Conservation (phyloP, 2,113 vertebrate species). For the Pandion haliaetus region DNA sequence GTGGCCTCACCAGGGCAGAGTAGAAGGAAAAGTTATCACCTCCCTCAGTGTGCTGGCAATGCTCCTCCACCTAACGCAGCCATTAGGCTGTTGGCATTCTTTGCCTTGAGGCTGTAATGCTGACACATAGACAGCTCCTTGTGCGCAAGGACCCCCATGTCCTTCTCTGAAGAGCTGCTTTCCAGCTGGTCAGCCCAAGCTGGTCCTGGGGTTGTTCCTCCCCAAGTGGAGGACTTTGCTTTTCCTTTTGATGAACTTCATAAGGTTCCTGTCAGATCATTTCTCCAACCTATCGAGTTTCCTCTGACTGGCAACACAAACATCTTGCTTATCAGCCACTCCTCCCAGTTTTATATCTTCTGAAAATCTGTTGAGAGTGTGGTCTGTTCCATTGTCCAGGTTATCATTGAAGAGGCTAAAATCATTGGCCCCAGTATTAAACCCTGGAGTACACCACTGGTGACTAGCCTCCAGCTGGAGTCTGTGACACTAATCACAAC, state of each 20-base stretch:
- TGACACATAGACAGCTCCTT: too few species aligned
- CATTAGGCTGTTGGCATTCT: background rate
- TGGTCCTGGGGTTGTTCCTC: background rate
- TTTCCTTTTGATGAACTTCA: background rate
- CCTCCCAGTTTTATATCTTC: background rate
- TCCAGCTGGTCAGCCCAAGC: background rate
- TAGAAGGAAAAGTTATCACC: background rate
- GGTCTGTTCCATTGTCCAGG: background rate
- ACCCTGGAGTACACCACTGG: background rate
- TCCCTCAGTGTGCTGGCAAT: background rate
- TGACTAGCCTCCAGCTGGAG: background rate
- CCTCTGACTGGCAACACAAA: background rate
- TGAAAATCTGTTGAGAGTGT: background rate
- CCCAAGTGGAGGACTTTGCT: background rate
- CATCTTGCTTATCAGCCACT: background rate
- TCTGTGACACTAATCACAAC: background rate
- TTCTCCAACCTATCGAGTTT: background rate
- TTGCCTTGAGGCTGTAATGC: background rate
- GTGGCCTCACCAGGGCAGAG: background rate
- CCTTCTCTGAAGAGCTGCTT: background rate
- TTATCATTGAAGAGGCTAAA: background rate
- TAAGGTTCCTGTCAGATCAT: too few species aligned
- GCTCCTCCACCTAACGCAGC: background rate
- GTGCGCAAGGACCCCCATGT: background rate
- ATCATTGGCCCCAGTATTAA: fast-evolving